Percentiles rank a stretch among this genome's conserved stretches.
These are phyloP conservation scores for Bugulina stolonifera DNA, from an alignment of 2,888 invertebrate species.

Conservation along the genomic window DNA sequence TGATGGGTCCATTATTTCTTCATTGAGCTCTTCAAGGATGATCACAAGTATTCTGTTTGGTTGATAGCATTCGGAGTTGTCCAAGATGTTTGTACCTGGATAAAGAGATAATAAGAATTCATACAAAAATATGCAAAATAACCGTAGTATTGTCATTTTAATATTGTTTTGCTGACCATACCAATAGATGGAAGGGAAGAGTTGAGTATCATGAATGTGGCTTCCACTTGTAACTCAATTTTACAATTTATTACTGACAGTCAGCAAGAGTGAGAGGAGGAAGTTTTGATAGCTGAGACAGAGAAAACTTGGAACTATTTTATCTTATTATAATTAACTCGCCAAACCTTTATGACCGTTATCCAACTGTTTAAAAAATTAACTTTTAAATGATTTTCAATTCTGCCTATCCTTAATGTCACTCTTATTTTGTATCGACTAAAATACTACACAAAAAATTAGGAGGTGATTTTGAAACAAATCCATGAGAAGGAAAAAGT, in stretches of 20 bases:
- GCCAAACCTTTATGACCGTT: neutral
- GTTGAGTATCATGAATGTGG: too few relatives aligned
- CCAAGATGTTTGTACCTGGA: neutral
- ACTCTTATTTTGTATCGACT: neutral
- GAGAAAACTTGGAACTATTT: neutral
- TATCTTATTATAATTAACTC: neutral
- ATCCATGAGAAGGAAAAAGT: too few relatives aligned
- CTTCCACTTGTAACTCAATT: too few relatives aligned
- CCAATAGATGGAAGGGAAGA: neutral
- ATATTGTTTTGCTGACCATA: too few relatives aligned
- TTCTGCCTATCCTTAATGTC: neutral
- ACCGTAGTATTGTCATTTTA: too few relatives aligned
- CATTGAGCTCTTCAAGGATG: neutral
- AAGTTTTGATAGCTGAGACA: neutral
- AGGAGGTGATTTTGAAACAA: neutral
- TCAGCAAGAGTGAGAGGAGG: too few relatives aligned
- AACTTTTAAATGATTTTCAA: too few relatives aligned
- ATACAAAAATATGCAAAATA: too few relatives aligned
- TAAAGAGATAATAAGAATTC: neutral
- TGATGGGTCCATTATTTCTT: neutral
- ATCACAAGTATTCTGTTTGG: constrained; percentile 16
- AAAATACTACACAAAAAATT: neutral
- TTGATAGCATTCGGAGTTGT: neutral
- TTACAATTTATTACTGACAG: too few relatives aligned
- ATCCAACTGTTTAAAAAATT: neutral